Evolutionary conservation across 1,140 invertebrate species (phyloP).

Genomic region (Paracyclopina nana): DNA sequence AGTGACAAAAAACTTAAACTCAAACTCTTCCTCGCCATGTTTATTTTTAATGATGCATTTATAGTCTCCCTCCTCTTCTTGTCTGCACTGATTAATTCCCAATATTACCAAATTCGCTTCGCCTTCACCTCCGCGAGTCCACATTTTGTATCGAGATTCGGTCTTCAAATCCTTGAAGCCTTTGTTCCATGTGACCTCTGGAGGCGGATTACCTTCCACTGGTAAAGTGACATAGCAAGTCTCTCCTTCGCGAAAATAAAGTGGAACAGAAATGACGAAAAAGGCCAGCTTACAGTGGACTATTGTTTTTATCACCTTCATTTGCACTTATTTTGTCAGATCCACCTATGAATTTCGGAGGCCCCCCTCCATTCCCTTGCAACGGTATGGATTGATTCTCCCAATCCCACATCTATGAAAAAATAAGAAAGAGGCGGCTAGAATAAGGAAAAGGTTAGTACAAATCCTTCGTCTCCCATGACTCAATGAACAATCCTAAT

Average conservation of each 20-base stretch:
- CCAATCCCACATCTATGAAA: conserved; percentile 3
- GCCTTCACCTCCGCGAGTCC: conserved; percentile 5
- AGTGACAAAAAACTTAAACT: conserved; percentile 86
- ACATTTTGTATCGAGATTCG: conserved; percentile 8
- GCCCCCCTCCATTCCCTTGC: background rate
- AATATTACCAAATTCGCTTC: conserved; percentile 3
- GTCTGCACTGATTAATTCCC: background rate
- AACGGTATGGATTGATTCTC: conserved; percentile 12
- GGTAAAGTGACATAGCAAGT: conserved; percentile 10
- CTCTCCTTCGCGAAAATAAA: background rate
- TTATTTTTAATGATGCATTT: conserved; percentile 75
- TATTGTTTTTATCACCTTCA: background rate
- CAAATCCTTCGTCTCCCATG: background rate
- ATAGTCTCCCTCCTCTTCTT: conserved; percentile 64
- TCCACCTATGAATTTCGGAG: conserved; percentile 1
- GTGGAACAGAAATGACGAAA: background rate
- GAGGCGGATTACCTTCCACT: conserved; percentile 13
- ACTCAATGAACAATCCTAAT: too few relatives aligned
- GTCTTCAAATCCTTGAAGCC: conserved; percentile 8
- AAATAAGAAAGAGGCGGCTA: background rate
- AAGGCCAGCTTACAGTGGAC: background rate
- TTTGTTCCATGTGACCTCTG: conserved; percentile 2
- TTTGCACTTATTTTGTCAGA: conserved; percentile 5
- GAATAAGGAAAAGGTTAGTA: background rate
- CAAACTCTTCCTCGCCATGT: conserved; percentile 79